Percentiles rank a stretch among this genome's conserved stretches.
Conservation (phyloP, 2,113 vertebrate genomes). For the Xerus inauris region DNA sequence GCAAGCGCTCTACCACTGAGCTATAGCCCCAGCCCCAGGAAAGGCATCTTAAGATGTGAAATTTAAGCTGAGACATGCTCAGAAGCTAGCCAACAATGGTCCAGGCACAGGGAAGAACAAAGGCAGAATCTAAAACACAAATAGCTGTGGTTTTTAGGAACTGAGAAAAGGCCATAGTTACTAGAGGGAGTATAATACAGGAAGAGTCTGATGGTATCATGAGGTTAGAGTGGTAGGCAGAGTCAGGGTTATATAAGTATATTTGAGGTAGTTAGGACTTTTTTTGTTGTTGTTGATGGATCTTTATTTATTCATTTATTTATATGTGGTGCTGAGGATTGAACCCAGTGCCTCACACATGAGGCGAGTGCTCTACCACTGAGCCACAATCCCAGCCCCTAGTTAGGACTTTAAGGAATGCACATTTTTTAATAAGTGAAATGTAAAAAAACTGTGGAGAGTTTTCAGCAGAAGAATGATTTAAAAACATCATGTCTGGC, state of each 20-base stretch:
- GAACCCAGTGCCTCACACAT: no score
- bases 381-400: no score
- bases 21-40: no score
- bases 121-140: neutral
- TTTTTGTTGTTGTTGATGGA: no score
- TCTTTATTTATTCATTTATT: no score
- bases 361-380: no score
- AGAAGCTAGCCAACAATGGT: neutral
- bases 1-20: no score
- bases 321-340: no score
- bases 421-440: constrained; percentile 27
- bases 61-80: neutral
- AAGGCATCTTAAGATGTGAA: neutral
- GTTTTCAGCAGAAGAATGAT: constrained; percentile 23
- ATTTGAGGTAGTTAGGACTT: constrained; percentile 4
- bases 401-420: neutral
- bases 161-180: neutral
- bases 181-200: neutral
- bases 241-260: neutral
- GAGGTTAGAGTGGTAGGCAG: neutral
- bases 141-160: constrained; percentile 19
- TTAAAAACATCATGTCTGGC: neutral
- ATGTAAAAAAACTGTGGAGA: neutral
- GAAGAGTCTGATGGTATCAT: neutral
- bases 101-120: neutral